Conservation (phyloP, 1,140 invertebrate species). For the Drosophila yakuba region DNA sequence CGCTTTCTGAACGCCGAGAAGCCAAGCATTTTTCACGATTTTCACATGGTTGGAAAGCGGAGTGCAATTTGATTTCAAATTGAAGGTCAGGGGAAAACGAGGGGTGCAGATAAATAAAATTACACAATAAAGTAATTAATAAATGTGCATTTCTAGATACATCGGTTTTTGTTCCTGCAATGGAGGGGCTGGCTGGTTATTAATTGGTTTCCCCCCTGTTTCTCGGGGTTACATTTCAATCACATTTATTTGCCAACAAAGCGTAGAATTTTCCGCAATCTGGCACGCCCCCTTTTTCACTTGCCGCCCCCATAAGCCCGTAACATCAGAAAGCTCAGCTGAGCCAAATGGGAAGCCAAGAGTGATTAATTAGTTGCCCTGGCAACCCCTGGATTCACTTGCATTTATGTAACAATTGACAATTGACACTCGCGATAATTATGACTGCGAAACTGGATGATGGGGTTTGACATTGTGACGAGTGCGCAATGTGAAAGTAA, state of each 20-base stretch:
- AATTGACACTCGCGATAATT: conserved; percentile 23
- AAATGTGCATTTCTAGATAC: conserved; percentile 1
- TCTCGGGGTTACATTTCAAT: conserved; percentile 22
- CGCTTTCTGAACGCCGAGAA: background rate
- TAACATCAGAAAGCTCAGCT: conserved; percentile 34
- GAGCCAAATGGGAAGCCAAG: conserved; percentile 17
- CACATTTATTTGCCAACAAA: conserved; percentile 24
- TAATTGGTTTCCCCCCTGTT: conserved; percentile 21
- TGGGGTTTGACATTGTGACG: too few species aligned
- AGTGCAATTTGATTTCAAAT: background rate
- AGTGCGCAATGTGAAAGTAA: too few species aligned
- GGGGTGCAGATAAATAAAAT: background rate
- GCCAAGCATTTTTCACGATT: background rate
- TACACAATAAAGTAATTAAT: background rate
- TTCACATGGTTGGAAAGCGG: background rate
- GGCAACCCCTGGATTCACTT: conserved; percentile 24
- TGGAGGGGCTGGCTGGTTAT: conserved; percentile 6
- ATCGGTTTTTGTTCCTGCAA: background rate
- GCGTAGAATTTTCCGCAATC: conserved; percentile 1
- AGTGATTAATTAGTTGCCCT: conserved; percentile 43
- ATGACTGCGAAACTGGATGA: background rate
- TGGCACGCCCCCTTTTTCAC: background rate
- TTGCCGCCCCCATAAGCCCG: background rate
- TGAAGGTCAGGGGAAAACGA: background rate
- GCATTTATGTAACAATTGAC: conserved; percentile 28